Conservation (phyloP, 2,797 vertebrate genomes). For the Onychomys torridus region DNA sequence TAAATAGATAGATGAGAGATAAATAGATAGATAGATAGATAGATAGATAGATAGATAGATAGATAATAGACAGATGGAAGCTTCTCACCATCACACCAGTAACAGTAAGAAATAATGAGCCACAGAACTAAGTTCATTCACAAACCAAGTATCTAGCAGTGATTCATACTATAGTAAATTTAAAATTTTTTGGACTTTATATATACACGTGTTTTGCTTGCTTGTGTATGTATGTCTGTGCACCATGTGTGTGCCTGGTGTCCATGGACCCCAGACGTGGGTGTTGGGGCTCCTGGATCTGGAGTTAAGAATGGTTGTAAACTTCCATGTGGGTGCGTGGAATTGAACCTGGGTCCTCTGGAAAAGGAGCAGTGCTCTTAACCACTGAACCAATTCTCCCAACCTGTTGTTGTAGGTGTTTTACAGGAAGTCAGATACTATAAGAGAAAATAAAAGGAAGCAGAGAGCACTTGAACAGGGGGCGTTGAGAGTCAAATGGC, state of each 20-base stretch:
- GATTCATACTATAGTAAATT: neutral
- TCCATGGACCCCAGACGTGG: neutral
- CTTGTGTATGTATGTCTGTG: neutral
- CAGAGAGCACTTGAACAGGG: neutral
- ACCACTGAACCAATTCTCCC: neutral
- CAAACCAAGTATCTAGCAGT: neutral
- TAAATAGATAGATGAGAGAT: too few species aligned
- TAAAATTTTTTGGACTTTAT: neutral
- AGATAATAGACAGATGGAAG: neutral
- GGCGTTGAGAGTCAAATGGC: neutral
- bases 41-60: too few species aligned
- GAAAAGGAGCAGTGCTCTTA: neutral
- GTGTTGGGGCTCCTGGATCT: neutral
- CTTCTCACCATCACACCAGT: neutral
- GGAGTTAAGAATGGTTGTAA: neutral
- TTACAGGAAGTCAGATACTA: neutral
- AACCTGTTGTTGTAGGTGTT: neutral
- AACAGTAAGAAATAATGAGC: neutral
- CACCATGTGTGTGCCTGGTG: neutral
- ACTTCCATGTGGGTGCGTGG: neutral
- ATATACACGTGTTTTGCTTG: neutral
- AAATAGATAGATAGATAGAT: too few species aligned
- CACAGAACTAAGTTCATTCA: neutral
- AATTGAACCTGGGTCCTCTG: too few species aligned
- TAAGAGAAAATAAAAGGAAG: neutral